Evolutionary conservation across 2,888 invertebrate genomes (phyloP), one percentile per base, ranked within the genome.

Genomic region (Leptura quadrifasciata): DNA sequence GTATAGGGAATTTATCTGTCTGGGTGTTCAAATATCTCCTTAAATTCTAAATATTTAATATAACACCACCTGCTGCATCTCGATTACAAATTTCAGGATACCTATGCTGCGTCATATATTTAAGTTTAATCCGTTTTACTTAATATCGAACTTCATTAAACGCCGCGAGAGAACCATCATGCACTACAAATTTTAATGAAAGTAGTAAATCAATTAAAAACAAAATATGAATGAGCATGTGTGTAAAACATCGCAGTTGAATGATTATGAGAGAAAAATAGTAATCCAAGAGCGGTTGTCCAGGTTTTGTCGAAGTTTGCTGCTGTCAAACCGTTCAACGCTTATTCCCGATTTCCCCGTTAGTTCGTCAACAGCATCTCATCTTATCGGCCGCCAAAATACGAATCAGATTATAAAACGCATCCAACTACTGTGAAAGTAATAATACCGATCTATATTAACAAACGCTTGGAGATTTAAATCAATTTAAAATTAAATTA

Each of bases 321-420:
- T 77, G 72, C 77, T 77, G 79, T 79, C 81, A 79, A 75, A 79
- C 74, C 71, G 76, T 76, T 70, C 77, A 77, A 76, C 79, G 81
- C 76, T 69, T 76, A 75, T 72, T 78, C 75, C 67, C 75, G 78
- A 76, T 76, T 75, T 76, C 76, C 78, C 77, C 80, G 78, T 83
- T 83, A 84, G 82, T 84, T 78, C 79, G 80, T 75, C 80, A 81
- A 80, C 82, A 81, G 76, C 81, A 74, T 76, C 80, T 76, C 78
- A 74, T 79, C 82, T 73, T 72, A 76, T 76, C 79, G 80, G 81
- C 73, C 77, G 74, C 77, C 76, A 77, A 77, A 78, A 70, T 54
- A 58, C 68, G 67, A 77, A 65, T 39, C 64, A 55, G 47, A 73
- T 69, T 60, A 72, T 55, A 72, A n/a, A 58, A 35, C 54, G 58